Percentiles rank a stretch among this genome's conserved stretches.
Conservation (phyloP, 2,797 vertebrate species). For the Melanogrammus aeglefinus region DNA sequence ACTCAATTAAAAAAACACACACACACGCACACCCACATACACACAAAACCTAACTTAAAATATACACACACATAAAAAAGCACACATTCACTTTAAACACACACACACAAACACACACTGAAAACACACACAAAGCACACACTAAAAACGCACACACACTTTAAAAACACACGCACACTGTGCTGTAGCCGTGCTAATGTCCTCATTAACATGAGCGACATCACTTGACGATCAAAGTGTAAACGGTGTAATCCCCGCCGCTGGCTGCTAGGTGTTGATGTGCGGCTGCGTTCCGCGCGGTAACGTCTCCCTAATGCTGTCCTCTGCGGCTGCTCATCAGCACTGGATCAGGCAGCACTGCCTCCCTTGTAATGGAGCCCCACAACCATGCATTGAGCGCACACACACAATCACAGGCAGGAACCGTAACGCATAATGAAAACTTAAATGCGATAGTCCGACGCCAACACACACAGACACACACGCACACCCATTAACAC, state of each 20-base stretch:
- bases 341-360: constrained; percentile 17
- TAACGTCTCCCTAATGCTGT: constrained; percentile 37
- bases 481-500: background rate
- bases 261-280: constrained; percentile 24
- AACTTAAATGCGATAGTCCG: background rate
- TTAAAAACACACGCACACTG: constrained; percentile 19
- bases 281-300: constrained; percentile 46
- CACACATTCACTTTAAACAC: background rate
- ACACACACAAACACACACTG: background rate
- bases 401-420: constrained; percentile 9
- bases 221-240: constrained; percentile 16
- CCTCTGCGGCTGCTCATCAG: constrained; percentile 32
- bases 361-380: background rate
- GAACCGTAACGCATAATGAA: background rate
- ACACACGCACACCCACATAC: constrained; percentile 6
- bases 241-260: constrained; percentile 36
- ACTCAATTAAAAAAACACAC: background rate
- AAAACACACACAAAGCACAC: constrained; percentile 8
- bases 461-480: too few species aligned
- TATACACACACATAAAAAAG: constrained; percentile 12
- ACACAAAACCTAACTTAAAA: background rate
- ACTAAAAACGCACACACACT: background rate
- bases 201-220: constrained; percentile 18
- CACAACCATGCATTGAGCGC: background rate
- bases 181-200: background rate